A percentile compares a stretch with the other conserved stretches of the same genome.
Conservation (phyloP, 2,888 invertebrate species). For the Ligdia adustata region DNA sequence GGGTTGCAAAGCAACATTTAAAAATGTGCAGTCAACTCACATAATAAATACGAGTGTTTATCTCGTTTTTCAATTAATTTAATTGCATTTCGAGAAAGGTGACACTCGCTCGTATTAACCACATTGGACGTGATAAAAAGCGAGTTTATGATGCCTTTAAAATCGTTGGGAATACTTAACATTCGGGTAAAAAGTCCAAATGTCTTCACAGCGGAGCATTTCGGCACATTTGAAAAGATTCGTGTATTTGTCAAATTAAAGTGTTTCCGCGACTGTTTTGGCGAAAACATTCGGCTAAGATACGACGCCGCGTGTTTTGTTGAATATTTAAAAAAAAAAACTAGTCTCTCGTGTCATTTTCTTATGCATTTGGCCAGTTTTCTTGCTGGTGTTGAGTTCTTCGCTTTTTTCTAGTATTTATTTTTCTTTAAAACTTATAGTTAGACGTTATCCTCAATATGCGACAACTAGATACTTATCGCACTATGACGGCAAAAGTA, state of each 20-base stretch:
- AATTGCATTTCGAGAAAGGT: no score
- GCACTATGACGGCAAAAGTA: no score
- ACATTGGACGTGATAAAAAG: constrained; percentile 1
- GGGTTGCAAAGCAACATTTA: no score
- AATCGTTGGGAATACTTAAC: neutral
- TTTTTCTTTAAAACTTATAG: no score
- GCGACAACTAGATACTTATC: no score
- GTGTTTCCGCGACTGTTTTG: constrained; percentile 24
- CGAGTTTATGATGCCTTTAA: neutral
- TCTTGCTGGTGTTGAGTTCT: constrained; percentile 9
- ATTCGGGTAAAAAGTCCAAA: constrained; percentile 14
- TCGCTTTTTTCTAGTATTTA: no score
- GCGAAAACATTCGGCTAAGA: constrained; percentile 5
- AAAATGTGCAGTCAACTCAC: no score
- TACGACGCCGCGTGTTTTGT: neutral
- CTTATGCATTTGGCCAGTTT: constrained; percentile 14
- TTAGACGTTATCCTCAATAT: no score
- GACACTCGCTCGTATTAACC: no score
- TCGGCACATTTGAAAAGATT: constrained; percentile 16
- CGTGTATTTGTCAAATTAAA: constrained; percentile 47
- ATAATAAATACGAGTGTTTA: no score
- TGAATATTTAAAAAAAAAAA: constrained; percentile 8
- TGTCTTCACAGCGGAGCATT: constrained; percentile 10
- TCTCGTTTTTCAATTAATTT: no score
- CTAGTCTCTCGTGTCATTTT: neutral